These are phyloP conservation scores for Ibycter americanus DNA, from an alignment of 2,797 vertebrate genomes.

Conservation along the genomic window DNA sequence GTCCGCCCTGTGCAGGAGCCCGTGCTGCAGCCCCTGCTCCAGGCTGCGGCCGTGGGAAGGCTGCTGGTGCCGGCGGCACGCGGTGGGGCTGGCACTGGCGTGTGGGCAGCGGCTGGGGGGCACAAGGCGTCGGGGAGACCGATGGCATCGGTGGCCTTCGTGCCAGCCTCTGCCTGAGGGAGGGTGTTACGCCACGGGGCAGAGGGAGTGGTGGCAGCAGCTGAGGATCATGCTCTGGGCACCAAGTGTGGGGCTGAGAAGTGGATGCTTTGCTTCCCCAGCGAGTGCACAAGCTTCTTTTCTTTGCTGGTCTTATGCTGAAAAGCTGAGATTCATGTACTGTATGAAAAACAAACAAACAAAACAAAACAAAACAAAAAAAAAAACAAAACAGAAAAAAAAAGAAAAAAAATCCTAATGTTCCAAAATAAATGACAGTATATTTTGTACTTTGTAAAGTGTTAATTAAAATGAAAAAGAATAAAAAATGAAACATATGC, in stretches of 20 bases:
- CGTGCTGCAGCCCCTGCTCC: background rate
- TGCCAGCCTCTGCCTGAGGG: fast-evolving
- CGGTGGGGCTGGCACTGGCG: background rate
- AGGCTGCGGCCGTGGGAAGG: background rate
- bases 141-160: background rate
- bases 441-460: constrained; percentile 84
- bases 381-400: background rate
- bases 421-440: constrained; percentile 75
- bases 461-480: constrained; percentile 74
- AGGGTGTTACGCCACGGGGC: fast-evolving
- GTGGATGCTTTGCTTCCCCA: constrained; percentile 21
- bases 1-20: background rate
- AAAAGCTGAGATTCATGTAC: constrained; percentile 74
- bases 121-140: background rate
- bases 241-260: background rate
- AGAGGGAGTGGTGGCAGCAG: background rate
- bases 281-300: constrained; percentile 30
- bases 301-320: constrained; percentile 62
- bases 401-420: constrained; percentile 51
- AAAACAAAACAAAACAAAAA: background rate
- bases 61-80: background rate
- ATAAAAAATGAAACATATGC: constrained; percentile 7
- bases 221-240: background rate
- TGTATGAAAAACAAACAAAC: constrained; percentile 52
- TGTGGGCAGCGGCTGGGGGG: background rate